phyloP scores from a whole-genome alignment of 37 sponge, comb jelly and placozoan genomes.

The Chondrosia reniformis region DNA sequence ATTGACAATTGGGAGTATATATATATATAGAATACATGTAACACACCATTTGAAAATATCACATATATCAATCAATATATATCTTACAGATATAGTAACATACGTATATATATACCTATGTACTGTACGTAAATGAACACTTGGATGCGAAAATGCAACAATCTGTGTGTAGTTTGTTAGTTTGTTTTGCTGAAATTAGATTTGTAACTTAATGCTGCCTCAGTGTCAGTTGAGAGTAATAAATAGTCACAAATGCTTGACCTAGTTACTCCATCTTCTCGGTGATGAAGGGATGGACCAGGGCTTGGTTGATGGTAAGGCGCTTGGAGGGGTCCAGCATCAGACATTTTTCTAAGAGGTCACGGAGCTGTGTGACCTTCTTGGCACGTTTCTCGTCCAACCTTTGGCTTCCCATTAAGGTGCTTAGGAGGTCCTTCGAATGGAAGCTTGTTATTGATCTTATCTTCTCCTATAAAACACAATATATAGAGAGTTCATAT shows the following conservation, averaged over 20 bases:
- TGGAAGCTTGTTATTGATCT: slow-evolving; percentile 73
- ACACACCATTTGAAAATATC: too few species aligned
- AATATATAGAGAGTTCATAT: too few species aligned
- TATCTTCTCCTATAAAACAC: slow-evolving; percentile 75
- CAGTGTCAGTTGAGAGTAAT: not conserved
- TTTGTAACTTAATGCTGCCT: too few species aligned
- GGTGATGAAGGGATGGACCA: slow-evolving; percentile 88
- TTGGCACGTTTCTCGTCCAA: slow-evolving; percentile 73
- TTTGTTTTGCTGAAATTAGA: too few species aligned
- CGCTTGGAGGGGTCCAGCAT: slow-evolving; percentile 88
- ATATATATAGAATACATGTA: too few species aligned
- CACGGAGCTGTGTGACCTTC: slow-evolving; percentile 89
- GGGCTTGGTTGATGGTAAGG: slow-evolving; percentile 84
- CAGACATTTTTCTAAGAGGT: slow-evolving; percentile 84
- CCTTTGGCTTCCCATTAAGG: slow-evolving; percentile 72
- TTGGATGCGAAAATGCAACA: not conserved
- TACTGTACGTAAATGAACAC: not conserved
- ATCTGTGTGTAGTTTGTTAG: too few species aligned
- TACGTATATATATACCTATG: not conserved
- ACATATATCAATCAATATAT: too few species aligned
- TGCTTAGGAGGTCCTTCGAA: slow-evolving; percentile 64
- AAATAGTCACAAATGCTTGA: not conserved
- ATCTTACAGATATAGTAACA: too few species aligned
- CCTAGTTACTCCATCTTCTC: slow-evolving; percentile 70
- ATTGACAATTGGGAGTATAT: too few species aligned